These are phyloP conservation scores for Leptinotarsa undecemlineata DNA, from an alignment of 1,140 invertebrate genomes.

Conservation along the genomic window DNA sequence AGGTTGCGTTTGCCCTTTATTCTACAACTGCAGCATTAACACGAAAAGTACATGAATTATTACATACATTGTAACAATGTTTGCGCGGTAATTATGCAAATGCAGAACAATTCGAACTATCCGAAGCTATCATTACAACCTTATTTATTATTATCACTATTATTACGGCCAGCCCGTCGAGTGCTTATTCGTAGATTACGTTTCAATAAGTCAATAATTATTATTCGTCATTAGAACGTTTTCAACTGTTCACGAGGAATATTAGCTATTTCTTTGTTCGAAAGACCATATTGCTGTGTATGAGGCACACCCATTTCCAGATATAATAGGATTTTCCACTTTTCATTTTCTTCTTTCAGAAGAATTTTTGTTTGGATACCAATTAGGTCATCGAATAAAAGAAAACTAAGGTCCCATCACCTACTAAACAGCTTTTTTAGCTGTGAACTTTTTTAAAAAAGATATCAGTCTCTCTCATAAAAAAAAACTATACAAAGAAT, in stretches of 20 bases:
- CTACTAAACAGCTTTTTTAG: too few species aligned
- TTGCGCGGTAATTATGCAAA: neutral
- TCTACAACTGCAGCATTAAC: conserved; percentile 2
- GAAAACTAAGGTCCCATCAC: too few species aligned
- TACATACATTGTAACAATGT: neutral
- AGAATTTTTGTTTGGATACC: too few species aligned
- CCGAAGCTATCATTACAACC: neutral
- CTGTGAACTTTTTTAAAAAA: too few species aligned
- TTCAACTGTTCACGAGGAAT: neutral
- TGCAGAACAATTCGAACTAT: neutral
- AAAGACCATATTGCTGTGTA: neutral
- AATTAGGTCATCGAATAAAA: too few species aligned
- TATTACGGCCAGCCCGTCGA: neutral
- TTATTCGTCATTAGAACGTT: neutral
- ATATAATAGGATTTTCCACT: too few species aligned
- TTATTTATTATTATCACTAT: conserved; percentile 7
- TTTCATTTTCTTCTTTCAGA: too few species aligned
- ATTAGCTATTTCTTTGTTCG: neutral
- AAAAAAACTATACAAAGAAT: too few species aligned
- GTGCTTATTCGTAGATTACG: neutral
- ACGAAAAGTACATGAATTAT: conserved; percentile 1
- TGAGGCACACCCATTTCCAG: too few species aligned
- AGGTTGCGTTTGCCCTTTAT: neutral
- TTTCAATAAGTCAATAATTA: too few species aligned
- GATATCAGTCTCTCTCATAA: too few species aligned